A percentile compares a stretch with the other conserved stretches of the same genome.
These are phyloP conservation scores for Polia nebulosa DNA, from an alignment of 2,888 invertebrate genomes.

Conservation along the genomic window DNA sequence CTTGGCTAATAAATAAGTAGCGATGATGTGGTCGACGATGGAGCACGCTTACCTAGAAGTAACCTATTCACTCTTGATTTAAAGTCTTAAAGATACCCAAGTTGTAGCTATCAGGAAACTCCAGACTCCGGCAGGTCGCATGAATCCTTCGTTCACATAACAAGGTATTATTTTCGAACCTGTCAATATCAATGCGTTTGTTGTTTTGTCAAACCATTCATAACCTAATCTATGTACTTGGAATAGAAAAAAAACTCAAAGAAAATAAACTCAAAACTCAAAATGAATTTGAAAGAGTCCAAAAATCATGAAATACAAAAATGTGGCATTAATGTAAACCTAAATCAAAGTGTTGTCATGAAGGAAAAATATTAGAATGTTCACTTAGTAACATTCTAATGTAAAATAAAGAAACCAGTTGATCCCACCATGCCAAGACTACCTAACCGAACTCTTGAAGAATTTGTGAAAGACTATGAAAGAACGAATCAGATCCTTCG, in stretches of 20 bases:
- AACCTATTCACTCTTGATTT: too few species aligned
- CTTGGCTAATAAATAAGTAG: too few species aligned
- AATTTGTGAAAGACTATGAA: constrained; percentile 35
- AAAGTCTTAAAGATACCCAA: too few species aligned
- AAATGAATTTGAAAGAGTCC: neutral
- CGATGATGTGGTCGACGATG: too few species aligned
- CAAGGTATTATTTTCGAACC: too few species aligned
- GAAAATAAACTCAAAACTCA: neutral
- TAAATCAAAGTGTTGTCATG: neutral
- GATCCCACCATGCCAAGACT: constrained; percentile 20
- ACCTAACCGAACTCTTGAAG: constrained; percentile 32
- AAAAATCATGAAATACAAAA: neutral
- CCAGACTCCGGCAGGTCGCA: too few species aligned
- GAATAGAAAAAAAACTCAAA: neutral
- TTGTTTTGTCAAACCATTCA: neutral
- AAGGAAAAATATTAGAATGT: neutral
- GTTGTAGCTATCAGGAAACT: too few species aligned
- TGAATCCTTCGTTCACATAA: constrained; percentile 8
- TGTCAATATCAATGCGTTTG: neutral
- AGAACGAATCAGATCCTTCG: constrained; percentile 40
- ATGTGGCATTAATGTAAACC: neutral
- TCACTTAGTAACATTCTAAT: neutral
- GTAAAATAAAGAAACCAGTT: neutral
- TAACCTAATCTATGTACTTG: neutral
- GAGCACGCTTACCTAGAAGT: too few species aligned